Percentiles rank a stretch among this genome's conserved stretches.
phyloP scores from a whole-genome alignment of 2,888 invertebrate species.

The Acleris holmiana region DNA sequence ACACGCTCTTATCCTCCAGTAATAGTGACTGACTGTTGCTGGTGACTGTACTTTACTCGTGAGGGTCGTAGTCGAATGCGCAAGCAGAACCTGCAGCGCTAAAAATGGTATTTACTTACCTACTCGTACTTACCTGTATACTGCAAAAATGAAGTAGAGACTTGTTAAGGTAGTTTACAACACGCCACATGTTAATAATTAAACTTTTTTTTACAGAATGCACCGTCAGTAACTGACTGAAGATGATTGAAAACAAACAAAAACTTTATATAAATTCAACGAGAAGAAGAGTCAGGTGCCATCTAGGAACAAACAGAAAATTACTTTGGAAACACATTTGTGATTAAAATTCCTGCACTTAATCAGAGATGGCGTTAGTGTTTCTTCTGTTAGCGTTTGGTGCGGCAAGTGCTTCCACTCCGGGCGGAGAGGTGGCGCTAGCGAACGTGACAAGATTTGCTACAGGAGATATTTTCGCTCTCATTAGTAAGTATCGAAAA shows the following conservation, averaged over 20 bases:
- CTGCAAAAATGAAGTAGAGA: too few relatives aligned
- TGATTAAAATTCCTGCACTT: slow-evolving; percentile 13
- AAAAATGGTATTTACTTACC: too few relatives aligned
- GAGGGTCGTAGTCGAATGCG: too few relatives aligned
- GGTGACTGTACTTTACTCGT: too few relatives aligned
- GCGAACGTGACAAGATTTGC: slow-evolving; percentile 84
- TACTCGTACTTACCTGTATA: too few relatives aligned
- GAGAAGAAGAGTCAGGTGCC: slow-evolving; percentile 9
- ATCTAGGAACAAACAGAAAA: slow-evolving; percentile 21
- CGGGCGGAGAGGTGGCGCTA: slow-evolving; percentile 68
- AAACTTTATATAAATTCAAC: slow-evolving; percentile 5
- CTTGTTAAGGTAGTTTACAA: too few relatives aligned
- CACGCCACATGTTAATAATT: too few relatives aligned
- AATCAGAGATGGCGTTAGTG: slow-evolving; percentile 64
- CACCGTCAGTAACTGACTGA: neutral
- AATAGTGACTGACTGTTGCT: too few relatives aligned
- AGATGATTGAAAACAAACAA: slow-evolving; percentile 18
- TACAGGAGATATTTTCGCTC: slow-evolving; percentile 85
- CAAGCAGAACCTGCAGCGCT: too few relatives aligned
- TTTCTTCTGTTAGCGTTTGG: slow-evolving; percentile 50
- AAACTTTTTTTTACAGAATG: slow-evolving; percentile 8
- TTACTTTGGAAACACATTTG: slow-evolving; percentile 11
- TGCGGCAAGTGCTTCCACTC: slow-evolving; percentile 48
- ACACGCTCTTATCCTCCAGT: too few relatives aligned
- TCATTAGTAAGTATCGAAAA: slow-evolving; percentile 75